Evolutionary conservation across 2,797 vertebrate genomes (phyloP), one percentile per base, ranked within the genome.

Genomic region (Coregonus suidteri): DNA sequence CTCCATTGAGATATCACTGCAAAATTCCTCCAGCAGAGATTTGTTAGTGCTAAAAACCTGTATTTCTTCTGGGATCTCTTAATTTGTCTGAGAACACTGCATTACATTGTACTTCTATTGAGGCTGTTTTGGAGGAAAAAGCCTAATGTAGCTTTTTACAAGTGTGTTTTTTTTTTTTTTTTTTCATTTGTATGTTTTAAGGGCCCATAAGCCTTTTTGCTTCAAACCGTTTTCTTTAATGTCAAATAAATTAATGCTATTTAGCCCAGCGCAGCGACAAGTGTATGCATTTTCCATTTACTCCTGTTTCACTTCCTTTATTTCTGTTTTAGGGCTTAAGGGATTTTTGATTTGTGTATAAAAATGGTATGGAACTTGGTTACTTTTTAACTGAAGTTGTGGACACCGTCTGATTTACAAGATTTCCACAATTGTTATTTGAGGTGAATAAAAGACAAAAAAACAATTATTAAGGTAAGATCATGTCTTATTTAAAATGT

Each of bases 111-210:
- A 74, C 78, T 56, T 74, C 62, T 66, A 11, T 47, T 14, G 62
- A 77, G 67, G 73, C 52, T 70, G 66, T 67, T 69, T 62, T 41
- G 13, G 37, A 34, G 52, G 70, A 79, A 75, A 47, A 3, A 47
- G 41, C 9, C 76, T 79, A 74, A 82, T 77, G 75, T 77, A 37
- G 66, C 71, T 56, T 79, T 82, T 79, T 66, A 75, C 69, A 75
- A 35, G 20, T 25, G 25, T 25, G 25, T 25, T 25, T 25, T 0
- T 25, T 25, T 25, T 25, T 25, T 25, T 25, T 25, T 1, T 34
- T 47, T 47, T 47, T 47, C 0, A 9, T 9, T 37, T 6, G 6
- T 37, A 37, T 37, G 35, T 0, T 9, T 47, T 6, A 20, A 30
- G 25, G 25, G 7, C 71, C 6, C 41, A 15, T 16, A 18, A 34